Conservation (phyloP, 2,888 invertebrate genomes). For the Ommatoiulus sabulosus region DNA sequence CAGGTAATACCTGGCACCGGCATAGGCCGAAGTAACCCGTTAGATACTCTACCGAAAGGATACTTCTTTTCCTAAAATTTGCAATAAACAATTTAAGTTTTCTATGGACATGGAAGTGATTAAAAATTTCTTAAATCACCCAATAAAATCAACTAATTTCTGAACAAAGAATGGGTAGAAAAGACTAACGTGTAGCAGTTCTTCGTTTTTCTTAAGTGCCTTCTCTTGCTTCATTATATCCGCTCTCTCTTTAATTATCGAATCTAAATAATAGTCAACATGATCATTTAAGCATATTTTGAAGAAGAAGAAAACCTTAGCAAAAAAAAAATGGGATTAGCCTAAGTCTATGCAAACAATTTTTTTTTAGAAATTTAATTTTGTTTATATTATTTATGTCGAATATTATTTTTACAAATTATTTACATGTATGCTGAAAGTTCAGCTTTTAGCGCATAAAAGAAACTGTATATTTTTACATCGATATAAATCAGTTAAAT, state of each 20-base stretch:
- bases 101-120: no score
- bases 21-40: constrained; percentile 45
- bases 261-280: constrained; percentile 51
- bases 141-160: neutral
- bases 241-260: constrained; percentile 47
- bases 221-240: constrained; percentile 34
- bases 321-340: no score
- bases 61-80: constrained; percentile 59
- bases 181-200: constrained; percentile 50
- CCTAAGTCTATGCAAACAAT: no score
- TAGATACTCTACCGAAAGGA: constrained; percentile 59
- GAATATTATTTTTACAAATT: no score
- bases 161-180: neutral
- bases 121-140: no score
- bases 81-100: neutral
- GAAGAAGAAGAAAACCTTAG: no score
- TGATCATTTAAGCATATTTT: neutral
- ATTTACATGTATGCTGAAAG: no score
- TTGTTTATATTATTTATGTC: no score
- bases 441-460: no score
- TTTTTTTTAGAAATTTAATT: no score
- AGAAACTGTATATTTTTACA: no score
- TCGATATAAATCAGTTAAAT: no score
- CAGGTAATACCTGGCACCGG: constrained; percentile 56
- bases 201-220: constrained; percentile 27